These are phyloP conservation scores for Delia radicum DNA, from an alignment of 1,140 invertebrate genomes.

Conservation along the genomic window DNA sequence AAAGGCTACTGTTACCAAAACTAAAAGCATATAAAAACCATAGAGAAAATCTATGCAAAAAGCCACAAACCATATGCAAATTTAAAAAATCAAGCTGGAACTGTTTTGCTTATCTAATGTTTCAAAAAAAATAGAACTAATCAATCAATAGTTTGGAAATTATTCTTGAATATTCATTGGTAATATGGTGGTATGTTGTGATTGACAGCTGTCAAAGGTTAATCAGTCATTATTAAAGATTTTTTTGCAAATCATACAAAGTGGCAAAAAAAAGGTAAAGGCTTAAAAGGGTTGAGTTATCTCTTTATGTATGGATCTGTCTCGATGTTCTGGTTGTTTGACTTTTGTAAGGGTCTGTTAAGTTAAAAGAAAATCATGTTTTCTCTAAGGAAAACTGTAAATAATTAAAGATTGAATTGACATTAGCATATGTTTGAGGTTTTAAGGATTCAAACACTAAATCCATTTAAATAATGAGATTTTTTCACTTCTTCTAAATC, in stretches of 20 bases:
- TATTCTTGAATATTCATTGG: background rate
- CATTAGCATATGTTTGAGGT: too few relatives aligned
- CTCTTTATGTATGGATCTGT: too few relatives aligned
- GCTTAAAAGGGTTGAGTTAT: background rate
- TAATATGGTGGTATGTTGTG: background rate
- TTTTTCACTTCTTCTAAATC: too few relatives aligned
- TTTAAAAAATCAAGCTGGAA: background rate
- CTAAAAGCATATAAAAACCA: background rate
- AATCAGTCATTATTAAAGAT: conserved; percentile 12
- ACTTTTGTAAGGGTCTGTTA: background rate
- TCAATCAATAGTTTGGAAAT: background rate
- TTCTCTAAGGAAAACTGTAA: background rate
- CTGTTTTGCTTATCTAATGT: background rate
- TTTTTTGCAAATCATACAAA: background rate
- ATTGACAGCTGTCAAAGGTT: conserved; percentile 27
- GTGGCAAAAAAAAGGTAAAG: background rate
- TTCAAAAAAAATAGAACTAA: background rate
- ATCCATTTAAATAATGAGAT: too few relatives aligned
- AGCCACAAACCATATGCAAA: background rate
- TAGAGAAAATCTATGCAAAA: background rate
- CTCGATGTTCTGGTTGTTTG: too few relatives aligned
- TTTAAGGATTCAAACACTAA: too few relatives aligned
- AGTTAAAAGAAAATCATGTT: too few relatives aligned
- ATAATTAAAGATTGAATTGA: background rate
- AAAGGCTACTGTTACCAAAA: background rate